Evolutionary conservation across 2,888 invertebrate species (phyloP), one percentile per base, ranked within the genome.

Genomic region (Drosophila lacicola): DNA sequence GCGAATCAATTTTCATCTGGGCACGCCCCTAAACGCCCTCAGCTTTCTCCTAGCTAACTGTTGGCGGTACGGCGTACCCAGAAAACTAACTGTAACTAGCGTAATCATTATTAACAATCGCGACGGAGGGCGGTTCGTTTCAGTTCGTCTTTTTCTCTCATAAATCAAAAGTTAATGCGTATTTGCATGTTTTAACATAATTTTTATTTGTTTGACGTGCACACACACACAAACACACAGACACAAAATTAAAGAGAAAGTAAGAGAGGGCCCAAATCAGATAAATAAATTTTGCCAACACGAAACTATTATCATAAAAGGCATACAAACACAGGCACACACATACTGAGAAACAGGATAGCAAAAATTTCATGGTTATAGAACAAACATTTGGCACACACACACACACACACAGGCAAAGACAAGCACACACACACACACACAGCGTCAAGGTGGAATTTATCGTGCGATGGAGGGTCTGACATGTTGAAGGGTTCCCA

Each of bases 141-240:
- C 69, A 64, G 70, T 42, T 36, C 36, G 50, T 34, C 55, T 55
- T 74, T 75, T 82, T 77, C 88, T 70, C 70, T 68, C 88, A 82
- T 90, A 90, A 90, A 90, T 90, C 90, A 90, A 82, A 84, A 90
- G 73, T 82, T 82, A 90, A 90, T 80, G 88, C 85, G 87, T 89
- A 90, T 90, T 90, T 89, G 90, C 90, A 90, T 90, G 90, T 90
- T 85, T 89, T 88, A 89, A 81, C 90, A 89, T 90, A 90, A 90
- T 90, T 89, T 82, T 85, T 82, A 90, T 90, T 83, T 89, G 78
- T 80, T 84, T 74, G 76, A 83, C 75, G 57, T 70, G 58, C 55
- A 74, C 72, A 77, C 45, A 74, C 53, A 53, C 37, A 51, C 13
- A 8, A 6, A 10, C 69, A 56, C 54, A 73, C 70, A 72, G 41